Conservation (phyloP, 2,888 invertebrate genomes). For the Drosophila tripunctata region DNA sequence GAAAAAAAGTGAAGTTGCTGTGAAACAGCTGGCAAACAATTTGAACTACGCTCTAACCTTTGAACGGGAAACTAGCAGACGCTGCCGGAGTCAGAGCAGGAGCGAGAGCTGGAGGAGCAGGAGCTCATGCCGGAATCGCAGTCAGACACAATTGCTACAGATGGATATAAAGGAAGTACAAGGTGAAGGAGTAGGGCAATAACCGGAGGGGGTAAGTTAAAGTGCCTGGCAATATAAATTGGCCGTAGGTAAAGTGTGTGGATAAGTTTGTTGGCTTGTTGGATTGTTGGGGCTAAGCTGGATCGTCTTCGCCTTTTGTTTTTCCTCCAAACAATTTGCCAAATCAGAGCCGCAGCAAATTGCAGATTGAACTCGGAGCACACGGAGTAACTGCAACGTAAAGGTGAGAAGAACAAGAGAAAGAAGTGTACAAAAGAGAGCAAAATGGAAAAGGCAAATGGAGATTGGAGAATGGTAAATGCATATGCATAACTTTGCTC, state of each 20-base stretch:
- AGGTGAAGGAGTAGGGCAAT: neutral
- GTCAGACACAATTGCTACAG: conserved; percentile 54
- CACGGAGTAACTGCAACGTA: conserved; percentile 5
- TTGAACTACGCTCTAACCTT: conserved; percentile 71
- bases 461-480: conserved; percentile 27
- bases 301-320: conserved; percentile 56
- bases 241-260: conserved; percentile 32
- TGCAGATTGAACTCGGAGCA: conserved; percentile 53
- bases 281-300: conserved; percentile 49
- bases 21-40: conserved; percentile 74
- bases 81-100: conserved; percentile 12
- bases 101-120: neutral
- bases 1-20: conserved; percentile 44
- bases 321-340: conserved; percentile 66
- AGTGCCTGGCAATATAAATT: conserved; percentile 60
- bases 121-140: conserved; percentile 18
- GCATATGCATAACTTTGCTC: conserved; percentile 69
- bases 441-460: neutral
- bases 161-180: neutral
- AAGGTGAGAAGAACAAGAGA: neutral
- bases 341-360: conserved; percentile 65
- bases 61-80: conserved; percentile 53
- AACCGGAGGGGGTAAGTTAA: neutral
- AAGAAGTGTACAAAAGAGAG: neutral
- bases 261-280: conserved; percentile 24